Conservation (phyloP, 1,140 invertebrate species). For the Cyphomyrmex costatus region DNA sequence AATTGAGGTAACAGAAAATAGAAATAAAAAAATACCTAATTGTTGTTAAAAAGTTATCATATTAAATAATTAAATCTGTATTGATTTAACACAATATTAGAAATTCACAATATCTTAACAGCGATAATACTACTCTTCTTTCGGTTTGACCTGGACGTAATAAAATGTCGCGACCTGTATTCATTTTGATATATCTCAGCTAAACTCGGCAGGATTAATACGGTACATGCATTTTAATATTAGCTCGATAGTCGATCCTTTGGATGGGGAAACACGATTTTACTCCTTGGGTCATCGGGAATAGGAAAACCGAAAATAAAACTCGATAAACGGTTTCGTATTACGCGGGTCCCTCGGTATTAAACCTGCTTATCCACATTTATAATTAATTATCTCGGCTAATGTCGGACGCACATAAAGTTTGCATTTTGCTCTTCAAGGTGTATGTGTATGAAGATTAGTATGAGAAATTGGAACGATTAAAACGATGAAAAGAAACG, state of each 20-base stretch:
- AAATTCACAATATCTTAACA: slow-evolving; percentile 51
- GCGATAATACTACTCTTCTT: slow-evolving; percentile 53
- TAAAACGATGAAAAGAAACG: neutral
- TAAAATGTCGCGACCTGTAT: slow-evolving; percentile 74
- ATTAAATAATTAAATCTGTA: slow-evolving; percentile 7
- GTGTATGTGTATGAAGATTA: slow-evolving; percentile 1
- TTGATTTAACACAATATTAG: slow-evolving; percentile 29
- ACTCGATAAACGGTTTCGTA: slow-evolving; percentile 60
- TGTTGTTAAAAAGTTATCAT: neutral
- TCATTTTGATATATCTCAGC: slow-evolving; percentile 70
- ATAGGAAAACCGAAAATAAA: slow-evolving; percentile 68
- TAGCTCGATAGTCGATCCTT: slow-evolving; percentile 74
- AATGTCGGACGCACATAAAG: slow-evolving; percentile 37
- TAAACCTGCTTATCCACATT: slow-evolving; percentile 60
- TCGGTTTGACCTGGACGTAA: slow-evolving; percentile 68
- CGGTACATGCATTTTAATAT: slow-evolving; percentile 72
- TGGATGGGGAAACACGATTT: slow-evolving; percentile 56
- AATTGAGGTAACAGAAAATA: neutral
- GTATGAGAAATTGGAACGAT: neutral
- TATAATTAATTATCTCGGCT: slow-evolving; percentile 48
- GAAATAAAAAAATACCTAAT: slow-evolving; percentile 4
- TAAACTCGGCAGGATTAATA: slow-evolving; percentile 70
- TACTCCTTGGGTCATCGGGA: slow-evolving; percentile 60
- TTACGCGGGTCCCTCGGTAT: slow-evolving; percentile 27
- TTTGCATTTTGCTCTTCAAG: neutral